Percentiles rank a stretch among this genome's conserved stretches.
Evolutionary conservation across 2,113 vertebrate species (phyloP).

Genomic region (Alces alces): DNA sequence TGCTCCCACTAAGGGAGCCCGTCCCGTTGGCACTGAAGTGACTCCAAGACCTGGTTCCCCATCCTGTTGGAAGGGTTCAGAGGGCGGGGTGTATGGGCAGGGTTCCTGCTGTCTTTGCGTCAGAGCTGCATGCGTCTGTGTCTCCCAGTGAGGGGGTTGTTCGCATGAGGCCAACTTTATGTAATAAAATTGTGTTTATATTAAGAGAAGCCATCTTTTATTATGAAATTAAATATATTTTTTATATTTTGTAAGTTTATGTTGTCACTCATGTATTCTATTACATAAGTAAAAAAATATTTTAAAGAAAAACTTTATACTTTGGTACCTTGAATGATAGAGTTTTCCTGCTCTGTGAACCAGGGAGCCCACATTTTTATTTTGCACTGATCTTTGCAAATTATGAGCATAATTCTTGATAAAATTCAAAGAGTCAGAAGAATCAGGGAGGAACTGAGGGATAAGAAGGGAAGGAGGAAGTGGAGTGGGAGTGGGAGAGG

Average conservation of each 20-base stretch:
- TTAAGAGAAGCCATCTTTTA: background rate
- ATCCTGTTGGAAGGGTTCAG: background rate
- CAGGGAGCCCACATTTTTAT: background rate
- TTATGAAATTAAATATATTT: background rate
- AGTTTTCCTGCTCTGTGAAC: background rate
- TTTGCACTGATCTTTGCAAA: background rate
- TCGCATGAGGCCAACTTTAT: background rate
- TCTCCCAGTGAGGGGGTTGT: background rate
- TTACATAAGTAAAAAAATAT: background rate
- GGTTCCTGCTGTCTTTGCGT: background rate
- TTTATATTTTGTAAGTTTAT: background rate
- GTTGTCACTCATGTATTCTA: background rate
- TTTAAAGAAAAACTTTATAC: background rate
- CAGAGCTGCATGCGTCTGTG: rapidly evolving
- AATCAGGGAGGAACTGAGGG: too few species aligned
- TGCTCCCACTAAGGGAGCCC: background rate
- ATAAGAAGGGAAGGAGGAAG: background rate
- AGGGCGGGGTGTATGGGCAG: background rate
- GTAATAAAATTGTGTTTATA: background rate
- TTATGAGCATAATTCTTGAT: background rate
- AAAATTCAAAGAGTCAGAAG: background rate
- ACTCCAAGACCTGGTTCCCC: background rate
- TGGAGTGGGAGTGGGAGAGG: background rate
- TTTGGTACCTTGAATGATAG: background rate
- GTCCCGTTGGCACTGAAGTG: background rate